Evolutionary conservation across 2,888 invertebrate species (phyloP).

Genomic region (Bibio marci): DNA sequence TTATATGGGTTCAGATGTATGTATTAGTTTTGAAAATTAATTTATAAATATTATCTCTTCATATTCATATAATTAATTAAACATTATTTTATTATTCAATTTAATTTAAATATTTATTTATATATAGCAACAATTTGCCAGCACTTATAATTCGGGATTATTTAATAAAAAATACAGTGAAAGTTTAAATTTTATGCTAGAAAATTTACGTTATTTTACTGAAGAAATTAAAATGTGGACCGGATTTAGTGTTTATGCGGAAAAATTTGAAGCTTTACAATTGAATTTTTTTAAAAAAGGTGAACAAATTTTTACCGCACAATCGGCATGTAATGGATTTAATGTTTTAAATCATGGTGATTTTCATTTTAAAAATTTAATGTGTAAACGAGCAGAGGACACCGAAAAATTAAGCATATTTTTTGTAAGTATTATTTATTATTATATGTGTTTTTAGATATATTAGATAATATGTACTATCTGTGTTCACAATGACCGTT

Average conservation of each 20-base stretch:
- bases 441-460: too few species aligned
- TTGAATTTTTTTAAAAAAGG: constrained; percentile 5
- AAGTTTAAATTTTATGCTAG: constrained; percentile 4
- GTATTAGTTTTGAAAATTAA: background rate
- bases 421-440: constrained; percentile 19
- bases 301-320: constrained; percentile 3
- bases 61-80: background rate
- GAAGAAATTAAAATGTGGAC: constrained; percentile 7
- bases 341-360: constrained; percentile 29
- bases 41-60: background rate
- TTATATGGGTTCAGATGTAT: constrained; percentile 29
- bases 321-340: constrained; percentile 11
- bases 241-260: constrained; percentile 1
- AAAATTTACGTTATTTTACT: constrained; percentile 6
- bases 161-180: constrained; percentile 6
- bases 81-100: too few species aligned
- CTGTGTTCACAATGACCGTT: too few species aligned
- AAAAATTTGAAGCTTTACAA: constrained; percentile 4
- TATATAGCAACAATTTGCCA: constrained; percentile 1
- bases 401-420: constrained; percentile 19
- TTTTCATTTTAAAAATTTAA: constrained; percentile 27
- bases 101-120: background rate
- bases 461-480: too few species aligned
- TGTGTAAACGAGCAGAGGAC: constrained; percentile 20
- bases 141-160: constrained; percentile 4